Evolutionary conservation across 1,140 invertebrate genomes (phyloP), one percentile per base, ranked within the genome.

Genomic region (Heliconius hermathena): DNA sequence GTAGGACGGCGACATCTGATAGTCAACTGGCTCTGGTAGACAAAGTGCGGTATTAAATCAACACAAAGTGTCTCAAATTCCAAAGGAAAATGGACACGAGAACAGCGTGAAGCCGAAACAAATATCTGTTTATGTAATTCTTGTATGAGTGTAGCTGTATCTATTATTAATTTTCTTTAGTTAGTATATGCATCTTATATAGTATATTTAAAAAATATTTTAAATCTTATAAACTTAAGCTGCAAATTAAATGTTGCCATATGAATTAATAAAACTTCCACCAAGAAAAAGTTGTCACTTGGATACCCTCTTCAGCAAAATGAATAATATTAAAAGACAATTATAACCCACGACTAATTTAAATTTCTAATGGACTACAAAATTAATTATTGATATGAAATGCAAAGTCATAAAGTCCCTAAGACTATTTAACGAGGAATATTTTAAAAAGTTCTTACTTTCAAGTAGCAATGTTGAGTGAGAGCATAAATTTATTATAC

Each of bases 371-470:
- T 66, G 60, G 60, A 29, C 22, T 66, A 70, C 38, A 76, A 70
- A 26, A 74, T 49, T 70, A 76, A 76, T 46, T 11, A 66, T 60
- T 76, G 36, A 76, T 74, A 29, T 66, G 20, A 41, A 66, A 38
- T 75, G 74, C 52, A 75, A 76, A 76, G 18, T 66, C 36, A 38
- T n/a, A 36, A 38, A 76, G 22, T 20, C 60, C 29, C 20, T 41
- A 66, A 18, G 74, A 20, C 41, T 76, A 66, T 66, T 76, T 38
- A 52, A n/a, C 54, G 60, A 41, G 57, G 36, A 76, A 76, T 66
- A 76, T 76, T 76, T 38, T 57, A 76, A 76, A 66, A 66, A 18
- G 22, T 29, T 66, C 26, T 66, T 66, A 29, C 26, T 13, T 29
- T 66, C 20, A 66, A 66, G 26, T 5, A 4, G 60, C 60, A 18